Conservation (phyloP, 2,113 vertebrate species). For the Tragelaphus imberbis region DNA sequence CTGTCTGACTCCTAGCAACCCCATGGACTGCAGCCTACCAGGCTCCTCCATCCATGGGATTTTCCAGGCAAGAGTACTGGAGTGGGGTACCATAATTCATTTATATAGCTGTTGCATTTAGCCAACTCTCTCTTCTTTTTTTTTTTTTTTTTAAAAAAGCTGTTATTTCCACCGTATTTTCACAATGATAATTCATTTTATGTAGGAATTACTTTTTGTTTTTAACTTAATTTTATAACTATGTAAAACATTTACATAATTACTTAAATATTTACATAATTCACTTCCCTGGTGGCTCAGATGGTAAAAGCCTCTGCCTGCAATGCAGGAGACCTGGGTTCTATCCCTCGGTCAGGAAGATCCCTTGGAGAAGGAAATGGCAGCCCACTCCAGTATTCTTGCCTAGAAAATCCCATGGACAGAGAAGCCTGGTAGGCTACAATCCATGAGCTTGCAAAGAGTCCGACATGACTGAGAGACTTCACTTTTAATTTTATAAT, state of each 20-base stretch:
- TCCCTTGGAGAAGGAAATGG: not conserved
- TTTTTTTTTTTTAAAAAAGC: not conserved
- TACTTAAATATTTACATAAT: not conserved
- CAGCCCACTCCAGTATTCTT: not conserved
- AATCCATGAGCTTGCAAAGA: not conserved
- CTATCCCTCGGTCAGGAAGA: not conserved
- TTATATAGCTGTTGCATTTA: too few species aligned
- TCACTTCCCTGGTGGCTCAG: not conserved
- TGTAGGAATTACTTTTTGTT: not conserved
- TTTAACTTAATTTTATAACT: not conserved
- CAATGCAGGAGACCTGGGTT: not conserved
- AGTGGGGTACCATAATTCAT: too few species aligned
- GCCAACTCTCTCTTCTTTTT: too few species aligned
- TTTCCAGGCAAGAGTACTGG: too few species aligned
- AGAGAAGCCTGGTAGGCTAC: not conserved
- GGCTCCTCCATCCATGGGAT: too few species aligned
- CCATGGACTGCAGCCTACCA: too few species aligned
- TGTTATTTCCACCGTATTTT: not conserved
- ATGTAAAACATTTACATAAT: not conserved
- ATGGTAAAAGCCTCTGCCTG: not conserved
- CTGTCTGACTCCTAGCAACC: too few species aligned
- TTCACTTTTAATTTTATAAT: not conserved
- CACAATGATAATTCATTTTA: not conserved
- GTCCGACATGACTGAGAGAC: rapidly evolving
- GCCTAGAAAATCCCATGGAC: not conserved